These are phyloP conservation scores for Bombus waltoni DNA, from an alignment of 1,140 invertebrate genomes.

Conservation along the genomic window DNA sequence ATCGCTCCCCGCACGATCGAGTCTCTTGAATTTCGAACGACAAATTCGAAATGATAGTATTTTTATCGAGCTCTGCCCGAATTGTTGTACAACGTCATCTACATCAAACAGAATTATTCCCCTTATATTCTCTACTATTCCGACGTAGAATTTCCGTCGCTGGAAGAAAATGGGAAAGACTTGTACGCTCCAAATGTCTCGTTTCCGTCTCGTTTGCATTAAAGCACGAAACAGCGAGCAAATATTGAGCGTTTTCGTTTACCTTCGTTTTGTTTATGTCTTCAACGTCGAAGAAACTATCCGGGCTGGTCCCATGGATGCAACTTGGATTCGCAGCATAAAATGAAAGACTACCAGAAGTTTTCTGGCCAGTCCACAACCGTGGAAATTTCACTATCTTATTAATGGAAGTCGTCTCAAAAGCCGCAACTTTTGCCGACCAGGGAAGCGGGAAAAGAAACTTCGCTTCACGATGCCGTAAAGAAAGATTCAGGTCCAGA, in stretches of 20 bases:
- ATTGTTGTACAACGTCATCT: not conserved
- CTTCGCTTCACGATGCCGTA: constrained; percentile 9
- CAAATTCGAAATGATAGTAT: not conserved
- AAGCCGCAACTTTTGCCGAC: constrained; percentile 24
- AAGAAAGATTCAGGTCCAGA: constrained; percentile 37
- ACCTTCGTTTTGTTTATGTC: constrained; percentile 42
- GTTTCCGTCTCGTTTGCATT: constrained; percentile 28
- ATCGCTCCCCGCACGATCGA: not conserved
- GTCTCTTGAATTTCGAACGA: not conserved
- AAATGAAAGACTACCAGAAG: constrained; percentile 40
- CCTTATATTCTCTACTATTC: not conserved
- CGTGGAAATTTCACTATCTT: constrained; percentile 38
- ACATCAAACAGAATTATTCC: constrained; percentile 23
- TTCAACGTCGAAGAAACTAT: constrained; percentile 6
- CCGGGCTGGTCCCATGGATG: not conserved
- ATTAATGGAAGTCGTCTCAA: constrained; percentile 34
- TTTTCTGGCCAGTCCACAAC: not conserved
- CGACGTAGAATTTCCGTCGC: not conserved
- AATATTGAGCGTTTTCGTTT: constrained; percentile 48
- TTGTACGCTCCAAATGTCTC: constrained; percentile 13
- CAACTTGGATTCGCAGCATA: not conserved
- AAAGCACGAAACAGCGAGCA: constrained; percentile 24
- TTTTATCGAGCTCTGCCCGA: not conserved
- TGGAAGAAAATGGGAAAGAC: not conserved
- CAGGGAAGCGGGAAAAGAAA: constrained; percentile 5